Evolutionary conservation across 2,888 invertebrate species (phyloP).

Genomic region (Cephus pygmeus): DNA sequence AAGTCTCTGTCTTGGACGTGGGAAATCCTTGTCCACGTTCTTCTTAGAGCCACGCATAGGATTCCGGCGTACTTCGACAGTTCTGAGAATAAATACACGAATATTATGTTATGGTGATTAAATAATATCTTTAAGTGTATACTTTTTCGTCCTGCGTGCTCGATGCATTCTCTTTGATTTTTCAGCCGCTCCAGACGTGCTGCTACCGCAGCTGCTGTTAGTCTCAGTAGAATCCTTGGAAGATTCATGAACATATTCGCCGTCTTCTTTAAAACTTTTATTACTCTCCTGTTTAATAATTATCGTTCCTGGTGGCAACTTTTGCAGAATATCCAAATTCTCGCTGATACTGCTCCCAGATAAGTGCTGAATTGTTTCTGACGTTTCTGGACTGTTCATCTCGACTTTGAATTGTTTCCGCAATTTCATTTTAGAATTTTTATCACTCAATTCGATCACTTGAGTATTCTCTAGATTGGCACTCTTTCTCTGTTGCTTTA

Average conservation of each 20-base stretch:
- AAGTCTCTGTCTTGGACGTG: constrained; percentile 41
- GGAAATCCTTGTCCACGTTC: constrained; percentile 36
- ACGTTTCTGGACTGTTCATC: constrained; percentile 11
- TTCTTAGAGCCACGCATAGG: constrained; percentile 46
- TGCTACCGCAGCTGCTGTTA: constrained; percentile 32
- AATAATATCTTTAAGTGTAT: constrained; percentile 14
- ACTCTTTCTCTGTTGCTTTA: background rate
- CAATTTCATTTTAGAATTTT: constrained; percentile 43
- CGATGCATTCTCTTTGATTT: constrained; percentile 40
- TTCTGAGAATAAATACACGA: constrained; percentile 14
- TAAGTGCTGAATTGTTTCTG: constrained; percentile 9
- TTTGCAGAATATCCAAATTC: constrained; percentile 36
- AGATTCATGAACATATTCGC: constrained; percentile 36
- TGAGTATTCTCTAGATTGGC: constrained; percentile 20
- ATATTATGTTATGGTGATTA: background rate
- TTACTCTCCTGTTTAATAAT: constrained; percentile 37
- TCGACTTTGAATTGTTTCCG: constrained; percentile 36
- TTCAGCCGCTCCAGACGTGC: constrained; percentile 29
- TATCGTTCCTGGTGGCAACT: constrained; percentile 45
- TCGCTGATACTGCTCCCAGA: constrained; percentile 15
- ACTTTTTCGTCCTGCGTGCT: constrained; percentile 43
- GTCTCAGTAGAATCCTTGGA: constrained; percentile 32
- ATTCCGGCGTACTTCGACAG: constrained; percentile 43
- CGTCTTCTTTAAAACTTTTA: constrained; percentile 33
- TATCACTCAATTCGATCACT: constrained; percentile 43